Conservation (phyloP, 2,113 vertebrate genomes). For the Vireo altiloquus region DNA sequence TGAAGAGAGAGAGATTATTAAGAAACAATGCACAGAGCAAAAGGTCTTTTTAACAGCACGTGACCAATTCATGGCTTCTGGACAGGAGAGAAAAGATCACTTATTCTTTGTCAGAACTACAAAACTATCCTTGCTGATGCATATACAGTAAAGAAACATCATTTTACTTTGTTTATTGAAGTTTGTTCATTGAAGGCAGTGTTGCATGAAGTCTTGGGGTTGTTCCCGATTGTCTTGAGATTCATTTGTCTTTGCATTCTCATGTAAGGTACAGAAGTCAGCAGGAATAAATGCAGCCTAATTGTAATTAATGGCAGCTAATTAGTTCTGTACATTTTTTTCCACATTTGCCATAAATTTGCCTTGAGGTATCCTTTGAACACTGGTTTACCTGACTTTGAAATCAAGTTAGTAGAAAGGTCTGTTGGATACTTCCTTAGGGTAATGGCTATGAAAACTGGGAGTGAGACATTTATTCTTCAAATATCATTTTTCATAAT, state of each 20-base stretch:
- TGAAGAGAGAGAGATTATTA: not conserved
- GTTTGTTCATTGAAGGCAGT: not conserved
- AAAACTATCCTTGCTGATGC: not conserved
- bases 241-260: not conserved
- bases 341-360: not conserved
- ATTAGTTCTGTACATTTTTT: not conserved
- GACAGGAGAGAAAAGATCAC: not conserved
- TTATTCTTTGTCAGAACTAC: not conserved
- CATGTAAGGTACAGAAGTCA: too few species aligned
- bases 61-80: not conserved
- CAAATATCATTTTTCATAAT: not conserved
- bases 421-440: not conserved
- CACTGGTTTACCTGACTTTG: not conserved
- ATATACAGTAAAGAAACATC: not conserved
- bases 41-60: not conserved
- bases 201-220: not conserved
- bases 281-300: not conserved
- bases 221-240: not conserved
- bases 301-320: not conserved
- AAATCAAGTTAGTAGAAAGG: not conserved
- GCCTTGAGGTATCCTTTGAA: not conserved
- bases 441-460: not conserved
- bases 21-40: not conserved
- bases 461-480: not conserved
- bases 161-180: not conserved